Evolutionary conservation across 2,797 vertebrate genomes (phyloP).

Genomic region (Typhlichthys eigenmanni): DNA sequence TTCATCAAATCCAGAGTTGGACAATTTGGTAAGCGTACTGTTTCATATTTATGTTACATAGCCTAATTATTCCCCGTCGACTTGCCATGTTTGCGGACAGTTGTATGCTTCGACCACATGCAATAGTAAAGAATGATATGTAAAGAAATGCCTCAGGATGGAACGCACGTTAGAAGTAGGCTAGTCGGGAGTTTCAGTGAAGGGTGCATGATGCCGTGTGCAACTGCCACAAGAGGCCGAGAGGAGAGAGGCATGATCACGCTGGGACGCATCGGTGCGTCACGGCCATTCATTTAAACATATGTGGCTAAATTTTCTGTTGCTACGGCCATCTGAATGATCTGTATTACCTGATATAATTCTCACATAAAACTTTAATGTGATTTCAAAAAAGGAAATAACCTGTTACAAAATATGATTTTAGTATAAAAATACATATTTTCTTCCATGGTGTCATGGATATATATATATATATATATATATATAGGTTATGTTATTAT

Average conservation of each 20-base stretch:
- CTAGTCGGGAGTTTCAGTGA: slow-evolving; percentile 13
- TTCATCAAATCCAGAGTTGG: slow-evolving; percentile 98
- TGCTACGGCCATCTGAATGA: slow-evolving; percentile 59
- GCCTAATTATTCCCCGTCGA: slow-evolving; percentile 6
- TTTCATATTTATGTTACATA: slow-evolving; percentile 35
- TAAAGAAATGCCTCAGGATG: not conserved
- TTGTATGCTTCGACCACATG: slow-evolving; percentile 44
- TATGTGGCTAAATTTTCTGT: slow-evolving; percentile 51
- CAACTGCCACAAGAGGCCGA: slow-evolving; percentile 55
- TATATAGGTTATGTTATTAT: not conserved
- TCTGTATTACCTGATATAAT: slow-evolving; percentile 27
- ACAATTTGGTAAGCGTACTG: slow-evolving; percentile 95
- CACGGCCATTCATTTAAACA: slow-evolving; percentile 13
- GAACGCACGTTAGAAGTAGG: not conserved
- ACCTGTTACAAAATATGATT: not conserved
- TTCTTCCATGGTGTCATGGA: slow-evolving; percentile 1
- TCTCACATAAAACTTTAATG: slow-evolving; percentile 14
- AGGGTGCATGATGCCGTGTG: slow-evolving; percentile 60
- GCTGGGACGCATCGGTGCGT: slow-evolving; percentile 49
- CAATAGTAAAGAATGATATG: slow-evolving; percentile 32
- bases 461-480: not conserved
- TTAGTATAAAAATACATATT: too few relatives aligned
- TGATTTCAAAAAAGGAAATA: not conserved
- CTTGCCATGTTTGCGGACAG: slow-evolving; percentile 14
- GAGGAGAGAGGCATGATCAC: slow-evolving; percentile 66